These are phyloP conservation scores for Lanistes nyassanus DNA, from an alignment of 1,140 invertebrate genomes.

Conservation along the genomic window DNA sequence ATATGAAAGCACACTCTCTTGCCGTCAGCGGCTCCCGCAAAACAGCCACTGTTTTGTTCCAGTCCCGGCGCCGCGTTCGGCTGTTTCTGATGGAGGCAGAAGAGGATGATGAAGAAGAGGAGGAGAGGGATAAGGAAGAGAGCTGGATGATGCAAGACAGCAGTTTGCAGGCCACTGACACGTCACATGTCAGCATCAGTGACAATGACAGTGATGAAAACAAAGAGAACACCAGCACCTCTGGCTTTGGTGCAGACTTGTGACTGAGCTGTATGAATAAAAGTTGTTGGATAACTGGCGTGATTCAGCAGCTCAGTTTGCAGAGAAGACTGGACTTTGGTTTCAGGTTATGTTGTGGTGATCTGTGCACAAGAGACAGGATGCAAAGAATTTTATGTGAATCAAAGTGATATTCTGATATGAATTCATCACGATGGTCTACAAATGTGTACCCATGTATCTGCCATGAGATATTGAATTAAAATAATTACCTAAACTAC, in stretches of 20 bases:
- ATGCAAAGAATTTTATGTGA: too few relatives aligned
- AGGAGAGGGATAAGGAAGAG: not conserved
- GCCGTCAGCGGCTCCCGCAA: constrained; percentile 89
- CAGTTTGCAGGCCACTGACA: not conserved
- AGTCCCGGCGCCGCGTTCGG: constrained; percentile 15
- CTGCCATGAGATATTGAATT: too few relatives aligned
- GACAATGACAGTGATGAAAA: constrained; percentile 8
- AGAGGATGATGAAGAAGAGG: constrained; percentile 17
- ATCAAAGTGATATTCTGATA: too few relatives aligned
- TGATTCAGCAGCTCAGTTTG: too few relatives aligned
- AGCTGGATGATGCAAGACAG: not conserved
- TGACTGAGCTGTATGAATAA: too few relatives aligned
- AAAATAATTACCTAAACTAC: too few relatives aligned
- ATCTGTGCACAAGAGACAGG: too few relatives aligned
- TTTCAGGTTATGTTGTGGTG: too few relatives aligned
- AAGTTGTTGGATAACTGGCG: too few relatives aligned
- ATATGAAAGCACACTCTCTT: constrained; percentile 78
- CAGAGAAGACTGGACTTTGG: too few relatives aligned
- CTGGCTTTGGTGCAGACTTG: not conserved
- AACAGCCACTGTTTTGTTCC: constrained; percentile 79
- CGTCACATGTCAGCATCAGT: not conserved
- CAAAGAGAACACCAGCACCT: constrained; percentile 21
- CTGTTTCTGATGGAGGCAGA: constrained; percentile 20
- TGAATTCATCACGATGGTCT: too few relatives aligned
- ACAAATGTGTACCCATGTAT: too few relatives aligned